These are phyloP conservation scores for Drosophila cognata DNA, from an alignment of 2,888 invertebrate species.

Conservation along the genomic window DNA sequence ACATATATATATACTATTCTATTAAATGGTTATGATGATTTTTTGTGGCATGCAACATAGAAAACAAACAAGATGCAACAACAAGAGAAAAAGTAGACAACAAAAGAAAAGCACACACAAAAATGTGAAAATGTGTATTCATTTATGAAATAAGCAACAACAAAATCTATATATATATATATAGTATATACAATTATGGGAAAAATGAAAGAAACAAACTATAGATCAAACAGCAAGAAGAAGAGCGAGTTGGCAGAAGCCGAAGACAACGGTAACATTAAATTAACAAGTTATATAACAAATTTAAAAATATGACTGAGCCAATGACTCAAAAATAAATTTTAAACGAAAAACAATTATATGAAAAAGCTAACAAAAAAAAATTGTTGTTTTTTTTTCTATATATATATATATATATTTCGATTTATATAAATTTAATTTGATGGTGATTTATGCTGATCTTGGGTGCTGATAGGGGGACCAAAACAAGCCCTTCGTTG, in stretches of 20 bases:
- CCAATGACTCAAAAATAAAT: slow-evolving; percentile 82
- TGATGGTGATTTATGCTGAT: neutral
- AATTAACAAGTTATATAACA: slow-evolving; percentile 58
- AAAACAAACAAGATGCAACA: slow-evolving; percentile 2
- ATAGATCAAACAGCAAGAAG: slow-evolving; percentile 30
- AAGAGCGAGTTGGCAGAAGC: neutral
- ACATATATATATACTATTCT: slow-evolving; percentile 38
- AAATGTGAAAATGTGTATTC: slow-evolving; percentile 57
- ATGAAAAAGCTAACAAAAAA: slow-evolving; percentile 32
- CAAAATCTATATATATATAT: slow-evolving; percentile 11
- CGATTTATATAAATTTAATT: neutral
- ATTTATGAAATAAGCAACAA: slow-evolving; percentile 46
- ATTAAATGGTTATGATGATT: slow-evolving; percentile 42
- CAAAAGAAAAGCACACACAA: slow-evolving; percentile 12
- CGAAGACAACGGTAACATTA: slow-evolving; percentile 43
- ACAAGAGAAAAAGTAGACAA: slow-evolving; percentile 5
- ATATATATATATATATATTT: neutral
- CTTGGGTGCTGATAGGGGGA: neutral
- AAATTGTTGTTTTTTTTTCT: neutral
- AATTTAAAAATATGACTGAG: slow-evolving; percentile 82
- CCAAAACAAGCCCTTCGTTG: neutral
- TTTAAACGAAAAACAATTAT: slow-evolving; percentile 68
- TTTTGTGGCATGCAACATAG: slow-evolving; percentile 44
- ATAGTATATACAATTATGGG: slow-evolving; percentile 41
- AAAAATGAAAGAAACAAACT: slow-evolving; percentile 30